phyloP scores from a whole-genome alignment of 2,113 vertebrate species.

The Naja naja region DNA sequence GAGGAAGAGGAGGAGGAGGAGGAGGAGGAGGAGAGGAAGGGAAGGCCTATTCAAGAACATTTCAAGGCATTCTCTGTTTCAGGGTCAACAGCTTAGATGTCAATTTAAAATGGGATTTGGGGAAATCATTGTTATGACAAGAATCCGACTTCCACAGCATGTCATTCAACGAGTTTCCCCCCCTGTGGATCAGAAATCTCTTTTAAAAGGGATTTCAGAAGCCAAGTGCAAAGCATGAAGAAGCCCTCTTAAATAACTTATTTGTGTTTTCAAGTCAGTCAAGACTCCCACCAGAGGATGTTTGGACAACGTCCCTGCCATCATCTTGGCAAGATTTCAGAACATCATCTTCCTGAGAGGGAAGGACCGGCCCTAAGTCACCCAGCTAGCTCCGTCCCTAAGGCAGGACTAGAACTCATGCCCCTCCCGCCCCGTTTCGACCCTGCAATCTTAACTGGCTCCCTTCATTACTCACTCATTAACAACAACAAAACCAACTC shows the following conservation, averaged over 20 bases:
- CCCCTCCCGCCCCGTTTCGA: neutral
- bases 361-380: neutral
- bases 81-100: neutral
- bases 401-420: neutral
- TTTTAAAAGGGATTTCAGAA: neutral
- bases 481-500: too few species aligned
- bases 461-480: neutral
- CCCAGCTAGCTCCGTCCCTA: neutral
- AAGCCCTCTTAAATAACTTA: neutral
- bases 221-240: neutral
- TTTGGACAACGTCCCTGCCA: neutral
- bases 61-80: neutral
- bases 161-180: neutral
- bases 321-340: neutral
- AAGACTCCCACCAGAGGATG: neutral
- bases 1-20: neutral
- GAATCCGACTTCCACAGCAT: neutral
- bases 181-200: neutral
- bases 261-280: neutral
- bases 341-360: neutral
- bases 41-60: neutral
- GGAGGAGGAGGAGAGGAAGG: neutral
- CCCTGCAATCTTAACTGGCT: neutral
- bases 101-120: neutral
- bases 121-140: neutral